Percentiles rank a stretch among this genome's conserved stretches.
Conservation (phyloP, 1,140 invertebrate species). For the Delia radicum region DNA sequence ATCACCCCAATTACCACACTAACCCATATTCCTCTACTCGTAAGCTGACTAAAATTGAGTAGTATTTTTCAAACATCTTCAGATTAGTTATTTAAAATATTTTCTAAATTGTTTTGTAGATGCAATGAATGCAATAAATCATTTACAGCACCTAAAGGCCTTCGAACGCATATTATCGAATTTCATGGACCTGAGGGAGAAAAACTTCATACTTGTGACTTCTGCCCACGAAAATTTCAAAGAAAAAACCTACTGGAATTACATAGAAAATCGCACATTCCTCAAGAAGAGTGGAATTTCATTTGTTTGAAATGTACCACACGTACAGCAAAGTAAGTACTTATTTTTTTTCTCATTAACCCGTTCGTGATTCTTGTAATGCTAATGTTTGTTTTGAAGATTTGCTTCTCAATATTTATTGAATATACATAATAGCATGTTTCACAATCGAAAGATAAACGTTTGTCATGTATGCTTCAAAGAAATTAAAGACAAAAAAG, state of each 20-base stretch:
- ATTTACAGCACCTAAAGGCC: constrained; percentile 44
- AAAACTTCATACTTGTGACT: constrained; percentile 45
- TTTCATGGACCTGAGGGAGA: constrained; percentile 47
- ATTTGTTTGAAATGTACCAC: constrained; percentile 43
- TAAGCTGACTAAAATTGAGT: too few relatives aligned
- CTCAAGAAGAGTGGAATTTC: constrained; percentile 42
- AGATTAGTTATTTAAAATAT: too few relatives aligned
- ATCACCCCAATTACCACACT: too few relatives aligned
- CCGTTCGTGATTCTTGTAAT: too few relatives aligned
- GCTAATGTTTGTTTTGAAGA: constrained; percentile 36
- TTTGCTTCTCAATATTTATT: constrained; percentile 48
- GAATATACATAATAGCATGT: constrained; percentile 47
- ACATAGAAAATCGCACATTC: constrained; percentile 48
- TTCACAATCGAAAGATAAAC: constrained; percentile 43
- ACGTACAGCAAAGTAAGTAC: background rate
- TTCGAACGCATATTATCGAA: constrained; percentile 45
- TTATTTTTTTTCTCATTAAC: background rate
- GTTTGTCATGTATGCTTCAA: constrained; percentile 52
- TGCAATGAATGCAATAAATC: constrained; percentile 49
- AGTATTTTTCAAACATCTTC: too few relatives aligned
- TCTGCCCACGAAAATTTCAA: constrained; percentile 49
- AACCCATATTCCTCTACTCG: too few relatives aligned
- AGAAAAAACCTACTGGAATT: constrained; percentile 44
- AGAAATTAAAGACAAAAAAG: constrained; percentile 46
- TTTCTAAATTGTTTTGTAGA: constrained; percentile 29